Percentiles rank a stretch among this genome's conserved stretches.
Evolutionary conservation across 2,888 invertebrate genomes (phyloP).

Genomic region (Beris morrisii): DNA sequence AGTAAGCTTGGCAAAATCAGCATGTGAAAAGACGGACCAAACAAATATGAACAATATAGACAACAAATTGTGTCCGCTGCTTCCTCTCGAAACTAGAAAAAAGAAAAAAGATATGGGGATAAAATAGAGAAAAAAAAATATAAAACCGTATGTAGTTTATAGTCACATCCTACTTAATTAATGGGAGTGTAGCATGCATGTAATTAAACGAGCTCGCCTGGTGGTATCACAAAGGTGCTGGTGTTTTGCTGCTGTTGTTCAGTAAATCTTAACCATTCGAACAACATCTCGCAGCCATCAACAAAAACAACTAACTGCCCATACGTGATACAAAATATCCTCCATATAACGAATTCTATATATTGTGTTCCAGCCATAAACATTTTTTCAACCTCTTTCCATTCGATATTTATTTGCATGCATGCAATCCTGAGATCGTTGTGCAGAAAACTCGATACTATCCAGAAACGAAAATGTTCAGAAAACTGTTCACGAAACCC

Average conservation of each 20-base stretch:
- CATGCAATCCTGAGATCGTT: not conserved
- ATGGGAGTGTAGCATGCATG: conserved; percentile 38
- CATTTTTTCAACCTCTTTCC: conserved; percentile 9
- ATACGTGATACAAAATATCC: conserved; percentile 12
- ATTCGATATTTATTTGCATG: conserved; percentile 25
- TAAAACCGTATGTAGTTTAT: not conserved
- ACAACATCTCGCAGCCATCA: conserved; percentile 12
- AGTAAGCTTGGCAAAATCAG: conserved; percentile 5
- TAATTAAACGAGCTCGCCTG: conserved; percentile 36
- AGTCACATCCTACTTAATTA: conserved; percentile 34
- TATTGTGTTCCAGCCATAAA: not conserved
- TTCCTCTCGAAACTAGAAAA: conserved; percentile 1
- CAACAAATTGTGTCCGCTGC: not conserved
- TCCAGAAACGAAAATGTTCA: no score
- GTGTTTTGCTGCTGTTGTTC: conserved; percentile 31
- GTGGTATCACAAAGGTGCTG: conserved; percentile 34
- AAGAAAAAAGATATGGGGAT: not conserved
- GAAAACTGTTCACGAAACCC: no score
- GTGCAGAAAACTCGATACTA: no score
- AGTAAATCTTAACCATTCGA: conserved; percentile 28
- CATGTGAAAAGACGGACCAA: conserved; percentile 17
- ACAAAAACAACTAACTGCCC: not conserved
- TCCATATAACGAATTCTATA: not conserved
- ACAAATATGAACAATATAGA: conserved; percentile 25
- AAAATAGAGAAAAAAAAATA: not conserved